These are phyloP conservation scores for Ceratina japonica DNA, from an alignment of 1,140 invertebrate species.

Conservation along the genomic window DNA sequence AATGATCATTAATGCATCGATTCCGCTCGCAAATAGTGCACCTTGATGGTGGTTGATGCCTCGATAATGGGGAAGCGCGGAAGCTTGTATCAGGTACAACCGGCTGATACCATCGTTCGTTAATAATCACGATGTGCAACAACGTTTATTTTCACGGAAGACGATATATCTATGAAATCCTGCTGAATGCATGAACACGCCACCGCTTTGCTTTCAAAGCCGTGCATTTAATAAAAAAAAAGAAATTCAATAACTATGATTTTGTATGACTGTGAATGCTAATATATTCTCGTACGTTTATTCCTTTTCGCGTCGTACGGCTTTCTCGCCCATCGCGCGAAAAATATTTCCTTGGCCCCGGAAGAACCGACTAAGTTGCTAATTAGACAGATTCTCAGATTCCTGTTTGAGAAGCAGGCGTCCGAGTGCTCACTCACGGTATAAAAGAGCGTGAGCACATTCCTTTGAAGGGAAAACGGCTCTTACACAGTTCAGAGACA, in stretches of 20 bases:
- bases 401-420: conserved; percentile 16
- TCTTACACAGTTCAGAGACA: neutral
- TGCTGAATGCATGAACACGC: conserved; percentile 18
- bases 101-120: conserved; percentile 55
- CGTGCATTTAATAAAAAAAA: neutral
- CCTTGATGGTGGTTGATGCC: conserved; percentile 6
- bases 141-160: conserved; percentile 19
- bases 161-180: conserved; percentile 51
- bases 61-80: conserved; percentile 55
- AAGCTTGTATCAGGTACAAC: conserved; percentile 47
- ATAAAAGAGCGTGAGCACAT: no score
- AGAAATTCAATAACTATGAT: no score
- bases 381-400: conserved; percentile 43
- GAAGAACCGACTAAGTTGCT: conserved; percentile 19
- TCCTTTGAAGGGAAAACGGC: conserved; percentile 26
- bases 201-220: neutral
- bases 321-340: conserved; percentile 4
- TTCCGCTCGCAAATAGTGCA: neutral
- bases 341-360: conserved; percentile 17
- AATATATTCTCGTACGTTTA: conserved; percentile 4
- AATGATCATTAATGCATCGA: conserved; percentile 35
- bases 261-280: neutral
- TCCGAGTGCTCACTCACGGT: neutral
- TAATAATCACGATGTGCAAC: conserved; percentile 45
- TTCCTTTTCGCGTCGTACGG: neutral